Evolutionary conservation across 2,888 invertebrate species (phyloP), one percentile per base, ranked within the genome.

Genomic region (Heliconius ismenius): DNA sequence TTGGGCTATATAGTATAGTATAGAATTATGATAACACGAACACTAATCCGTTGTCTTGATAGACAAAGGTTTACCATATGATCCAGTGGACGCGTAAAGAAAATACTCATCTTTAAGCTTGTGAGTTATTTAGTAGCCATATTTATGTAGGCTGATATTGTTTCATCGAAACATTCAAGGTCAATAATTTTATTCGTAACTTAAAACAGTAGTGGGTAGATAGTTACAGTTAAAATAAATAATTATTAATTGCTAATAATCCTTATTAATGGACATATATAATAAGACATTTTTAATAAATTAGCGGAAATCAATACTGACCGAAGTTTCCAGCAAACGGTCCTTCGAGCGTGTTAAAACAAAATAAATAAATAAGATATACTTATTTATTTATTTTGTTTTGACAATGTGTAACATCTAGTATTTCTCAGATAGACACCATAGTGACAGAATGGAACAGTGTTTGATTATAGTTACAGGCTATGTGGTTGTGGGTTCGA

Each of bases 151-250:
- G 78, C 26, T 60, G 78, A 65, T 58, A 64, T 60, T 72, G 32
- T 36, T 75, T 13, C 64, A 62, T 73, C 73, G 73, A 72, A n/a
- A 73, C 76, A 58, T 73, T 79, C 80, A 79, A 80, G 81, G 81
- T 79, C 77, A 81, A 78, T 79, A 77, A 60, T 62, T 79, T 76
- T 76, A 43, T 26, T 21, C 68, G 62, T 39, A 26, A 54, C 18
- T 49, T 49, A 21, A 18, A 43, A 36, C 43, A 54, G 69, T 54
- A 49, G 54, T 69, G 69, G 69, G 54, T 32, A 54, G 69, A 32
- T 13, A 54, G 28, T 26, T 43, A 43, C 24, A n/a, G 24, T 43
- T 26, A 68, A 24, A 43, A 10, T 24, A 43, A 15, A 24, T 18
- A 68, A 24, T 2, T 67, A 28, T 28, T 28, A 13, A 68, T 26